Conservation (phyloP, 2,113 vertebrate genomes). For the Albula glossodonta region DNA sequence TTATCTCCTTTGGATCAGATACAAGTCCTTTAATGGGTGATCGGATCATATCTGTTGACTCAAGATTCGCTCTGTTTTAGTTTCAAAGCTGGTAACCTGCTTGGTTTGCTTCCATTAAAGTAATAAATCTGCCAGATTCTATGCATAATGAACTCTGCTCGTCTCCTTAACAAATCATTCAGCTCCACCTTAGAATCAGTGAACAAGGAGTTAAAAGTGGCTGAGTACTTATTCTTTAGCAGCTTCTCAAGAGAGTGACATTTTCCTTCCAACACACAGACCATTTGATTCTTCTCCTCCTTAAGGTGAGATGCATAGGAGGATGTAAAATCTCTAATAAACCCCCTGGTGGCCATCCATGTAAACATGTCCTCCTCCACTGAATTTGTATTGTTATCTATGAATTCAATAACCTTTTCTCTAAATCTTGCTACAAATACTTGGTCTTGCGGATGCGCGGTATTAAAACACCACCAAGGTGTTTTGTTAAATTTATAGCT, state of each 20-base stretch:
- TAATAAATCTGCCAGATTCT: neutral
- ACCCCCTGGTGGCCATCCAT: conserved; percentile 20
- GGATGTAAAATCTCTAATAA: conserved; percentile 9
- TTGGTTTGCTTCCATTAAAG: conserved; percentile 16
- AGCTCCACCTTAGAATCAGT: too few relatives aligned
- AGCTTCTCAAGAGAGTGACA: conserved; percentile 17
- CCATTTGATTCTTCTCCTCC: conserved; percentile 11
- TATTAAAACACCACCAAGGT: too few relatives aligned
- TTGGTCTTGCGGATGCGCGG: too few relatives aligned
- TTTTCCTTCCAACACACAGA: conserved; percentile 5
- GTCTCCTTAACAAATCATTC: too few relatives aligned
- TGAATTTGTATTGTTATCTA: too few relatives aligned
- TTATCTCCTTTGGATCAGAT: neutral
- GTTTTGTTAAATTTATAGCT: neutral
- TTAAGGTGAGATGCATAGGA: conserved; percentile 13
- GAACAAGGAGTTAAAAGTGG: too few relatives aligned
- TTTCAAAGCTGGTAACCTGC: conserved; percentile 7
- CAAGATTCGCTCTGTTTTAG: conserved; percentile 1
- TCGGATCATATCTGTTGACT: neutral
- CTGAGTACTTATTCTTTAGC: conserved; percentile 14
- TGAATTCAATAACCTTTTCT: too few relatives aligned
- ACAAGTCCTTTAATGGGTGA: conserved; percentile 3
- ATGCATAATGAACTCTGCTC: neutral
- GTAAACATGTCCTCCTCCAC: conserved; percentile 16
- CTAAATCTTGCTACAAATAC: too few relatives aligned